These are phyloP conservation scores for Triplophysa bombifrons DNA, from an alignment of 2,797 vertebrate genomes.

Conservation along the genomic window DNA sequence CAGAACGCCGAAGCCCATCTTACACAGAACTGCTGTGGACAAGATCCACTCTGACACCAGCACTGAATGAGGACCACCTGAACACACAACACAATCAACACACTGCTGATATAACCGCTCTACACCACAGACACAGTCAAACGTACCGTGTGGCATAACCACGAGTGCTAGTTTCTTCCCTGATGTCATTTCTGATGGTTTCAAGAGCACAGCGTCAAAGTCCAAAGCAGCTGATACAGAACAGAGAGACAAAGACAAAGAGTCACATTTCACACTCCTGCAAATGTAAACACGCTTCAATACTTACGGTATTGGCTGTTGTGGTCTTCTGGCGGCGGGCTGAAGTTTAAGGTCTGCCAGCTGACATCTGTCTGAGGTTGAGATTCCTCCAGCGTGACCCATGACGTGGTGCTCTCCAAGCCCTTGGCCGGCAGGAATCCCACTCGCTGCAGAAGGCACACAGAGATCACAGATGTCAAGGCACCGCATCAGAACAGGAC, in stretches of 20 bases:
- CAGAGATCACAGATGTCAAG: not conserved
- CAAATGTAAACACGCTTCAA: too few species aligned
- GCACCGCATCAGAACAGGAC: not conserved
- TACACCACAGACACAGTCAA: not conserved
- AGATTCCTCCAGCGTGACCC: constrained; percentile 89
- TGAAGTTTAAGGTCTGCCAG: constrained; percentile 84
- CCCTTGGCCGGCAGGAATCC: constrained; percentile 84
- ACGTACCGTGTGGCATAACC: constrained; percentile 89
- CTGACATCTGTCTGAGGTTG: constrained; percentile 77
- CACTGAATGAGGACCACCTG: constrained; percentile 92
- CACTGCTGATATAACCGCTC: not conserved
- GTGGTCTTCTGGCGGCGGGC: constrained; percentile 85
- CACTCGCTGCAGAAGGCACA: constrained; percentile 79
- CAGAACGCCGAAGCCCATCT: constrained; percentile 86
- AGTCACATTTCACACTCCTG: constrained; percentile 12
- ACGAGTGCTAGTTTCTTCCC: constrained; percentile 85
- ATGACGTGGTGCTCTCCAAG: constrained; percentile 75
- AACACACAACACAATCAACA: constrained; percentile 21
- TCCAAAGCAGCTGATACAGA: constrained; percentile 81
- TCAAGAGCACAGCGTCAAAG: constrained; percentile 90
- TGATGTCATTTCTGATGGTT: constrained; percentile 76
- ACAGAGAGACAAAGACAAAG: not conserved
- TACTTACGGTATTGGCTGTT: constrained; percentile 86
- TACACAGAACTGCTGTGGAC: constrained; percentile 82
- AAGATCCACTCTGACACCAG: constrained; percentile 88